Percentiles rank a stretch among this genome's conserved stretches.
Conservation (phyloP, 2,888 invertebrate species). For the Andrena praecox region DNA sequence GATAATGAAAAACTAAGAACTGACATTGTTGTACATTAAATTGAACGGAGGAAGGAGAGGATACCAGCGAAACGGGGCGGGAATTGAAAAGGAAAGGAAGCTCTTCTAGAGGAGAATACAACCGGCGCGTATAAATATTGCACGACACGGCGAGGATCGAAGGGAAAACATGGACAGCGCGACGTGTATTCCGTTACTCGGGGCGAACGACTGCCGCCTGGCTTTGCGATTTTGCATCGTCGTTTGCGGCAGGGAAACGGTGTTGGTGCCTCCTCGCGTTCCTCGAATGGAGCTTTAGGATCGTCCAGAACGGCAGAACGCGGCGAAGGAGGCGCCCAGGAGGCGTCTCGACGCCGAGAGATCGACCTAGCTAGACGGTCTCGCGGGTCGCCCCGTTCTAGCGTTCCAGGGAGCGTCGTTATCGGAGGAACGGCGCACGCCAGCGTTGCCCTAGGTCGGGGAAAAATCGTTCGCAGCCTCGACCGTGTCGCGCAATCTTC, state of each 20-base stretch:
- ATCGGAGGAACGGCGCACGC: constrained; percentile 20
- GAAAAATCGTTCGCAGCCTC: constrained; percentile 40
- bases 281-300: neutral
- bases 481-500: constrained; percentile 3
- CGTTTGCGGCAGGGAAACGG: constrained; percentile 35
- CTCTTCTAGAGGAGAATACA: neutral
- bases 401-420: constrained; percentile 30
- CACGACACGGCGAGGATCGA: constrained; percentile 68
- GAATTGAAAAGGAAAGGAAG: constrained; percentile 20
- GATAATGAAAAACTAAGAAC: too few species aligned
- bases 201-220: constrained; percentile 60
- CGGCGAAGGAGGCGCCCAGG: neutral
- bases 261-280: neutral
- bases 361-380: constrained; percentile 4
- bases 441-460: constrained; percentile 66
- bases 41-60: neutral
- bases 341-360: neutral
- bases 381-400: constrained; percentile 14
- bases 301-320: neutral
- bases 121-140: constrained; percentile 63
- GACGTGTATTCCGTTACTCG: constrained; percentile 74
- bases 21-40: neutral
- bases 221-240: constrained; percentile 63
- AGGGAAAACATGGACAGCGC: constrained; percentile 67
- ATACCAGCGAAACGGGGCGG: neutral